These are phyloP conservation scores for Carapus acus DNA, from an alignment of 2,797 vertebrate species.

Conservation along the genomic window DNA sequence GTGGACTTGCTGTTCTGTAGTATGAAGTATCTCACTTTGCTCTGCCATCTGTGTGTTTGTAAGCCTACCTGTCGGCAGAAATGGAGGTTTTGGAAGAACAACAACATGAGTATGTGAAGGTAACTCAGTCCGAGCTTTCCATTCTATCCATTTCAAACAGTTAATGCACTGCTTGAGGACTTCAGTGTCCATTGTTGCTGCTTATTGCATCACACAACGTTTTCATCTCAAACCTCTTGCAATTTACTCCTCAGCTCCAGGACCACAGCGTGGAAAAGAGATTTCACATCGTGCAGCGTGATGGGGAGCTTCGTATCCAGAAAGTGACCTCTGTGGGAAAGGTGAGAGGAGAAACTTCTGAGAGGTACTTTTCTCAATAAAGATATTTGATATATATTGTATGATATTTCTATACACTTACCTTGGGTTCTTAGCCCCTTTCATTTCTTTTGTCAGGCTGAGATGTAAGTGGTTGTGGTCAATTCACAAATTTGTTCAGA, in stretches of 20 bases:
- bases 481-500: too few relatives aligned
- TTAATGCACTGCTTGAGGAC: not conserved
- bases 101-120: conserved; percentile 81
- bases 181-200: not conserved
- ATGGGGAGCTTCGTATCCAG: conserved; percentile 67
- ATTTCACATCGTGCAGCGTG: conserved; percentile 66
- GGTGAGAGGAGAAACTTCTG: conserved; percentile 63
- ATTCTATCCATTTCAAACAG: not conserved
- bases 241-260: conserved; percentile 62
- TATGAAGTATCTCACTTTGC: not conserved
- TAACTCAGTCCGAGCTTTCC: conserved; percentile 34
- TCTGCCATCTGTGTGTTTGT: conserved; percentile 6
- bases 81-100: conserved; percentile 85
- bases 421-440: too few relatives aligned
- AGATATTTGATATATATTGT: too few relatives aligned
- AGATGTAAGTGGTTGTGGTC: too few relatives aligned
- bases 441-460: too few relatives aligned
- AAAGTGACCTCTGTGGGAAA: conserved; percentile 72
- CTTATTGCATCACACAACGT: not conserved
- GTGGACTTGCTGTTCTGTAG: not conserved
- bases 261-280: conserved; percentile 70
- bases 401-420: too few relatives aligned
- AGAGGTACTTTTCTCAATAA: too few relatives aligned
- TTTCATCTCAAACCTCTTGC: not conserved
- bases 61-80: conserved; percentile 77